Percentiles rank a stretch among this genome's conserved stretches.
Conservation (phyloP, 1,140 invertebrate species). For the Nymphalis io region DNA sequence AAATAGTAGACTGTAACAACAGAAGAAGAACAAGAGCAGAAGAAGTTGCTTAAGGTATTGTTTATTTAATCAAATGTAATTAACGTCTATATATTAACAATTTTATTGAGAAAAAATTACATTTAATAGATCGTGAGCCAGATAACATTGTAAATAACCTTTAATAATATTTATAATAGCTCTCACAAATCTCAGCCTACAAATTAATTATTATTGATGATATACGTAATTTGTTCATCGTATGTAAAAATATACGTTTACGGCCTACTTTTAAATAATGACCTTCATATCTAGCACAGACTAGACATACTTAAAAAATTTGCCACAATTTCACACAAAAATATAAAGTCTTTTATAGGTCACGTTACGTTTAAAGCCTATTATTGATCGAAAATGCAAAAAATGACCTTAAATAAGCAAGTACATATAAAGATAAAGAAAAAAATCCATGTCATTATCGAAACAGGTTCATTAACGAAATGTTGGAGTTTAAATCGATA, state of each 20-base stretch:
- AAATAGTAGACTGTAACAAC: not conserved
- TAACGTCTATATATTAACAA: not conserved
- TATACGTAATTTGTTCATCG: constrained; percentile 4
- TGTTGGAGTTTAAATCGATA: constrained; percentile 39
- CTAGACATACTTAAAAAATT: not conserved
- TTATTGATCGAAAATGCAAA: constrained; percentile 27
- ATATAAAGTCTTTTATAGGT: constrained; percentile 22
- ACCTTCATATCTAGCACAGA: not conserved
- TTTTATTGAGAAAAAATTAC: constrained; percentile 9
- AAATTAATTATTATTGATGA: not conserved
- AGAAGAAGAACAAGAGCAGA: no score
- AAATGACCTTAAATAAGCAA: constrained; percentile 37
- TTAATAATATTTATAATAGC: constrained; percentile 15
- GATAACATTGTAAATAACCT: constrained; percentile 1
- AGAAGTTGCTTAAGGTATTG: no score
- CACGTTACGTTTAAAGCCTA: constrained; percentile 24
- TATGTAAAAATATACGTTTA: not conserved
- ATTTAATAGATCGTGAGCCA: constrained; percentile 19
- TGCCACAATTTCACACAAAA: constrained; percentile 2
- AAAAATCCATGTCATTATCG: constrained; percentile 37
- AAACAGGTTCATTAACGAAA: constrained; percentile 39
- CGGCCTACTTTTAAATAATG: not conserved
- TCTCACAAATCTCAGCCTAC: not conserved
- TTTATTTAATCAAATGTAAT: not conserved
- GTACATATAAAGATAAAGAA: constrained; percentile 25